phyloP scores from a whole-genome alignment of 2,888 invertebrate genomes.

The Eristalis tenax region DNA sequence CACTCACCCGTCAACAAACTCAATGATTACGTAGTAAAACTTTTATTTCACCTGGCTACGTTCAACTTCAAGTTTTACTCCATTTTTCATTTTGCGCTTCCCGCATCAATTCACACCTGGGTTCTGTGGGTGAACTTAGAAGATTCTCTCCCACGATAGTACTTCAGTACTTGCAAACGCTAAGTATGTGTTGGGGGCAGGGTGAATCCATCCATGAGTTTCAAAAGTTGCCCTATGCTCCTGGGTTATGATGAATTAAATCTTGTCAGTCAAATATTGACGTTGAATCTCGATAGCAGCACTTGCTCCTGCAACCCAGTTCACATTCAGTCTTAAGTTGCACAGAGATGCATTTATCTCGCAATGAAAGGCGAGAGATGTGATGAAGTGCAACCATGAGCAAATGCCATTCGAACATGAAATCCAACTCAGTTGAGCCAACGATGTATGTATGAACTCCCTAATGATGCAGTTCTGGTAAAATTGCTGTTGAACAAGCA shows the following conservation, averaged over 20 bases:
- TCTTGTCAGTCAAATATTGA: neutral
- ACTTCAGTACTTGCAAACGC: neutral
- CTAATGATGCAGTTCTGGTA: constrained; percentile 36
- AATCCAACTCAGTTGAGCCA: neutral
- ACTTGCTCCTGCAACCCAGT: neutral
- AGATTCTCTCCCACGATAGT: neutral
- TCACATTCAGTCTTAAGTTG: neutral
- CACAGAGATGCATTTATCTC: neutral
- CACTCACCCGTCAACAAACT: neutral
- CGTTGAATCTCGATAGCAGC: neutral
- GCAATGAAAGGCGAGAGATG: neutral
- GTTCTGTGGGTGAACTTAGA: neutral
- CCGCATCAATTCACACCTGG: neutral
- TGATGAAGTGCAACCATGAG: neutral
- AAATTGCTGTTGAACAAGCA: neutral
- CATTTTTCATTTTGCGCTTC: neutral
- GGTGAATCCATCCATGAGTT: neutral
- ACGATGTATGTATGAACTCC: constrained; percentile 11
- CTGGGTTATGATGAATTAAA: neutral
- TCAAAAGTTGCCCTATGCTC: neutral
- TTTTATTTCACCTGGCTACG: neutral
- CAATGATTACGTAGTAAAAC: neutral
- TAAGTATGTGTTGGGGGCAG: neutral
- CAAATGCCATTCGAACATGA: neutral
- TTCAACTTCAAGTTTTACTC: neutral